phyloP scores from a whole-genome alignment of 2,888 invertebrate genomes.

The Cataglyphis rosenhaueri region DNA sequence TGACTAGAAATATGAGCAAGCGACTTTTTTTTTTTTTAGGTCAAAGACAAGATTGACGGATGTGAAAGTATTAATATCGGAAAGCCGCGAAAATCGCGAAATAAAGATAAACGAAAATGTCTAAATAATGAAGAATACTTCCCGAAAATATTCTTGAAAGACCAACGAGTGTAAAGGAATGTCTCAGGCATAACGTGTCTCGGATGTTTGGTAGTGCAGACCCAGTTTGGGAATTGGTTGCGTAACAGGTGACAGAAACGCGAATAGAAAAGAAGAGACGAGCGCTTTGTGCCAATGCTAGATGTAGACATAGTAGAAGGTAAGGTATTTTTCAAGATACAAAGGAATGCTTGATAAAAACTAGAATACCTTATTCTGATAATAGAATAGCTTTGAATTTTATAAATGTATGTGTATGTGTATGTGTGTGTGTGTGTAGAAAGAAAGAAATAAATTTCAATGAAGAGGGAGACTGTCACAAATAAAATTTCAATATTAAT shows the following conservation, averaged over 20 bases:
- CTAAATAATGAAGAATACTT: not conserved
- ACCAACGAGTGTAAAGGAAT: conserved; percentile 78
- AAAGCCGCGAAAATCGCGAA: not conserved
- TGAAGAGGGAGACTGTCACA: not conserved
- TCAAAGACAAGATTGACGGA: conserved; percentile 27
- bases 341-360: not conserved
- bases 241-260: conserved; percentile 80
- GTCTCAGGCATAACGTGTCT: conserved; percentile 80
- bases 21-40: conserved; percentile 35
- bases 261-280: conserved; percentile 77
- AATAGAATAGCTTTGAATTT: not conserved
- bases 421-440: not conserved
- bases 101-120: not conserved
- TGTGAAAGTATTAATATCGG: not conserved
- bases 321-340: conserved; percentile 18
- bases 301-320: conserved; percentile 76
- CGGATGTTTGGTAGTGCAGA: conserved; percentile 83
- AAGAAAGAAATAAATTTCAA: not conserved
- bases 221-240: conserved; percentile 81
- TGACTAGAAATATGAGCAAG: conserved; percentile 1
- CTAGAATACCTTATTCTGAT: not conserved
- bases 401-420: not conserved
- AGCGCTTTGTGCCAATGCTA: conserved; percentile 79
- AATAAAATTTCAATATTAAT: not conserved
- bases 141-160: conserved; percentile 60